Base-by-base conservation (phyloP, 1,140 invertebrate species). In the Caligus rogercresseyi region DNA sequence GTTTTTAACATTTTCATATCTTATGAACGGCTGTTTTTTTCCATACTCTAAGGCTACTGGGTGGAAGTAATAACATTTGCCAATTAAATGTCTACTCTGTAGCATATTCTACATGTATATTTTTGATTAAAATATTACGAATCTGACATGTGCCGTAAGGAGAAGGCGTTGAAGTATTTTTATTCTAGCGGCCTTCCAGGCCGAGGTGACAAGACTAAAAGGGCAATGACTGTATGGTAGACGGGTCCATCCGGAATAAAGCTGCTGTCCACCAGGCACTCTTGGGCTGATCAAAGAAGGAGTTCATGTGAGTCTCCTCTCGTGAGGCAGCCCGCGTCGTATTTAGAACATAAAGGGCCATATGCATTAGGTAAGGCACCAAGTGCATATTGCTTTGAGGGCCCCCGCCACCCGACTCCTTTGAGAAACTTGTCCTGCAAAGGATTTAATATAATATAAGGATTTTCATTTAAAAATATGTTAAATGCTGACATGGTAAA, bases 321-420 rank as follows among this genome's bases (percentile, higher is more conserved):
- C 84, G 76, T 2, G 77, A 73, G 15, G 81, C 79, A 61, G 83
- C 83, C 25, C 61, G 21, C 88, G 52, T 55, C 83, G 87, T 90
- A 72, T 90, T 93, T 63, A 94, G 84, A 54, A 95, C 87, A 73
- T 96, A 97, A 1, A 97, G 81, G 18, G 89, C 86, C 80, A 94
- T 92, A 71, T 96, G 92, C 61, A 91, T 79, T 25, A 96, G 77
- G 72, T 95, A 95, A 19, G 94, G 92, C 61, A 96, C 79, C 67
- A 97, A 81, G 73, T 96, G 89, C 83, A 97, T 87, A 75, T 98
- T 98, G 21, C 90, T 95, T 70, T 97, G 89, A 11, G 89, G 87
- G 15, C 93, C 89, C 66, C 93, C 94, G 65, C 94, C 94, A 14
- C 92, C 91, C 19, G 89, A 91, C 73, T 97, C 92, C 72, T 96